phyloP scores from a whole-genome alignment of 2,797 vertebrate species.

The Sciurus carolinensis region DNA sequence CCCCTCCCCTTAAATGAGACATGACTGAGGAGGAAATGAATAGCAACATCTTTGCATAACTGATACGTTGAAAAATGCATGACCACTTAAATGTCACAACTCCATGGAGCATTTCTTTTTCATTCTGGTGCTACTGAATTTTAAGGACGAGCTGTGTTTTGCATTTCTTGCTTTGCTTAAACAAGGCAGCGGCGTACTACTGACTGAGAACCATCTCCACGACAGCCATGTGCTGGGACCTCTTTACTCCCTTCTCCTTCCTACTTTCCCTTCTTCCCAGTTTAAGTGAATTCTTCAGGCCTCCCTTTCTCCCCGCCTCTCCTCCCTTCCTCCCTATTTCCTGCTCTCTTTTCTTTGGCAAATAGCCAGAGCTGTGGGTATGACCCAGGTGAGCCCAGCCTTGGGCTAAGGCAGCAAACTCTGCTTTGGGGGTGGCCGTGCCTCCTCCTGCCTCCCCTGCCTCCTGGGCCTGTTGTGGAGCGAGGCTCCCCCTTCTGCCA shows the following conservation, averaged over 20 bases:
- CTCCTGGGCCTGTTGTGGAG: background rate
- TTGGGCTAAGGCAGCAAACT: conserved; percentile 22
- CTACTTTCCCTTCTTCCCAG: no score
- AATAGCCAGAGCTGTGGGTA: conserved; percentile 13
- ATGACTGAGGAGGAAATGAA: conserved; percentile 67
- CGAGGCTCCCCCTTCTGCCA: background rate
- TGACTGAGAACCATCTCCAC: background rate
- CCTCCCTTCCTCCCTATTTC: background rate
- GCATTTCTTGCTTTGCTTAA: conserved; percentile 64
- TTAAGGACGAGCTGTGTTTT: conserved; percentile 72
- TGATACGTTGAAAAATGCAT: conserved; percentile 83
- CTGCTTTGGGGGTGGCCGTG: background rate
- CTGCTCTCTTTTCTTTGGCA: conserved; percentile 52
- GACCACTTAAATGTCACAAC: conserved; percentile 84
- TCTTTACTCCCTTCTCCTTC: background rate
- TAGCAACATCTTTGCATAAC: conserved; percentile 84
- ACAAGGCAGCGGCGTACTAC: background rate
- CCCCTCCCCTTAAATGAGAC: conserved; percentile 80
- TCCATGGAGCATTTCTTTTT: conserved; percentile 76
- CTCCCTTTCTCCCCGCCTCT: no score
- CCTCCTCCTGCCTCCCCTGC: background rate
- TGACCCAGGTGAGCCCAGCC: conserved; percentile 61
- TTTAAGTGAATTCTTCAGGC: background rate
- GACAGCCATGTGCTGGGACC: background rate
- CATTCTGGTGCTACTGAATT: conserved; percentile 71